Evolutionary conservation across 1,140 invertebrate genomes (phyloP).

Genomic region (Trinorchestia longiramus): DNA sequence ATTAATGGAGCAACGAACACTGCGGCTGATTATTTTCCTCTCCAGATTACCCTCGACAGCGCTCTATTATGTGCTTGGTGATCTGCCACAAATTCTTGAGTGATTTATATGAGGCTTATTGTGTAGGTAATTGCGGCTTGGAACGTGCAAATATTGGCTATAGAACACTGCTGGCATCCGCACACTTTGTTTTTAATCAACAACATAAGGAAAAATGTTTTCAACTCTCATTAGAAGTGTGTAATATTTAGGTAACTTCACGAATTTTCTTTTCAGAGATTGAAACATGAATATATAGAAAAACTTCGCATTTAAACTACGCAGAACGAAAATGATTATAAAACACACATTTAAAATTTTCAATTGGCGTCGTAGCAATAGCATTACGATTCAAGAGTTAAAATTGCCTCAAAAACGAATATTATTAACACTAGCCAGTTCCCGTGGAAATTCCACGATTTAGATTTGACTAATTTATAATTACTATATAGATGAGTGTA

Average conservation of each 20-base stretch:
- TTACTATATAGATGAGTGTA: no score
- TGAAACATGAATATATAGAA: not conserved
- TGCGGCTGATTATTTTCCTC: conserved; percentile 40
- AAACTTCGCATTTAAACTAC: not conserved
- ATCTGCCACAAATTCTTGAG: conserved; percentile 28
- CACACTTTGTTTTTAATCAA: not conserved
- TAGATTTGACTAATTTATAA: no score
- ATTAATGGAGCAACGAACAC: conserved; percentile 38
- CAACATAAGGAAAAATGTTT: not conserved
- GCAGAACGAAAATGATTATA: not conserved
- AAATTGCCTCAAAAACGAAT: no score
- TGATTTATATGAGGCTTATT: not conserved
- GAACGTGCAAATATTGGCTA: not conserved
- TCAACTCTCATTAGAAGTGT: not conserved
- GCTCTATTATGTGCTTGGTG: conserved; percentile 26
- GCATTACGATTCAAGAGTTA: no score
- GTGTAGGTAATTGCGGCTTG: not conserved
- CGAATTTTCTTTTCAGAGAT: not conserved
- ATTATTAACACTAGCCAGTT: no score
- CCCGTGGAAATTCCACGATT: no score
- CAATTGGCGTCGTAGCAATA: not conserved
- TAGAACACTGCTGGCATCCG: not conserved
- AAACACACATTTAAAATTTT: not conserved
- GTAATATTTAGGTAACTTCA: not conserved
- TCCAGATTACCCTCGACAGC: conserved; percentile 31